Base-by-base conservation (phyloP, 37 sponge, comb jelly and placozoan genomes). In the Beroe ovata region DNA sequence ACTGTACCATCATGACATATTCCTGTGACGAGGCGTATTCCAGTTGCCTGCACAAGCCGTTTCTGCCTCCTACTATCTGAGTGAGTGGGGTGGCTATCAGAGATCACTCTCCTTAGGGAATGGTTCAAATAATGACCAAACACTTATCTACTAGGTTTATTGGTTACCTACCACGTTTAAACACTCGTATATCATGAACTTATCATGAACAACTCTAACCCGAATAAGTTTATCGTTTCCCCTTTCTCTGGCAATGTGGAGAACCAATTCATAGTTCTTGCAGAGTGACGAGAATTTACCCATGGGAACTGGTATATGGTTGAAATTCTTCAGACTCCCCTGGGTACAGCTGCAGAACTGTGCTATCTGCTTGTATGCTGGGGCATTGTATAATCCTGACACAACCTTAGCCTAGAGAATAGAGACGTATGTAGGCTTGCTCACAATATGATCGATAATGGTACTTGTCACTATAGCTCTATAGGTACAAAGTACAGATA, bases 31-130 rank as follows among this genome's bases (percentile, higher is more conserved):
- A 39, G 22, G 21, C 41, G 84, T 77, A 23, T 35, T 42, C 26
- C 8, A 77, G 26, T 25, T 42, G 42, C 25, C 84, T 8, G 3
- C 22, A 42, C 11, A 77, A 23, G 11, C 84, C 84, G 25, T 25
- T 42, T 35, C 84, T 39, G 8, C 84, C 84, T 40, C 84, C 84
- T 36, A 77, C 28, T 42, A 77, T 77, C 84, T 77, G 84, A 33
- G 30, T 4, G 3, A 62, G 11, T 28, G 63, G 26, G 11, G 59
- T 58, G 16, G 59, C n/a, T n/a, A n/a, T n/a, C n/a, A n/a, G n/a
- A n/a, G n/a, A n/a, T n/a, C n/a, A n/a, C n/a, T n/a, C n/a, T n/a
- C n/a, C n/a, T n/a, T n/a, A n/a, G n/a, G n/a, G n/a, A n/a, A n/a
- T n/a, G n/a, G n/a, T n/a, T n/a, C n/a, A n/a, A n/a, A n/a, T n/a